Evolutionary conservation across 2,888 invertebrate species (phyloP).

Genomic region (Chorisops tibialis): DNA sequence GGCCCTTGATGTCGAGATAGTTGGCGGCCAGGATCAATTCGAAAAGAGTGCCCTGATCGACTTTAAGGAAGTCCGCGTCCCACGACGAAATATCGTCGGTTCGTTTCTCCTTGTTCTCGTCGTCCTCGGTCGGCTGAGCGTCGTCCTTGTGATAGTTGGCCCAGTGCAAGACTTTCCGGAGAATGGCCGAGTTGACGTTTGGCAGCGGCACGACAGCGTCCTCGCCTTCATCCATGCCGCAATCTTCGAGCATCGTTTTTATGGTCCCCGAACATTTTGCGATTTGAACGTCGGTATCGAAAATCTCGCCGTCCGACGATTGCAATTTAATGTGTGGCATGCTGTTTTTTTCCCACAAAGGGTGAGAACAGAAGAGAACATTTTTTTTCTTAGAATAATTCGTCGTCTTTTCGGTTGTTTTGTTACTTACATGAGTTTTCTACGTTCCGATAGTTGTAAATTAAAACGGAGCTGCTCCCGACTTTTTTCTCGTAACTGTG

Average conservation of each 20-base stretch:
- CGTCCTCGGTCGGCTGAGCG: conserved; percentile 92
- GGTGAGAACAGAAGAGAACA: no score
- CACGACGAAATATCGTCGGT: conserved; percentile 98
- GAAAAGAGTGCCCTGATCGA: conserved; percentile 94
- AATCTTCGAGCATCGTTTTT: conserved; percentile 95
- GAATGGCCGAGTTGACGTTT: conserved; percentile 94
- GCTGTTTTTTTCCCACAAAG: no score
- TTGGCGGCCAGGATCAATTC: conserved; percentile 96
- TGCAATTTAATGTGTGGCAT: conserved; percentile 95
- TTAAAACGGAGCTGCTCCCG: no score
- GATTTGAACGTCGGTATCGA: conserved; percentile 94
- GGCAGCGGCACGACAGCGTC: conserved; percentile 95
- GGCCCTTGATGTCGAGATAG: conserved; percentile 92
- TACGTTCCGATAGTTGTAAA: no score
- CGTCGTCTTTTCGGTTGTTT: no score
- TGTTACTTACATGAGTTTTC: no score
- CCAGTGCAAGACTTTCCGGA: conserved; percentile 92
- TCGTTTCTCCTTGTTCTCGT: conserved; percentile 96
- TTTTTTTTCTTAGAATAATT: no score
- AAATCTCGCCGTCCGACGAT: conserved; percentile 92
- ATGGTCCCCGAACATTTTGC: conserved; percentile 97
- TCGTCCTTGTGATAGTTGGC: conserved; percentile 94
- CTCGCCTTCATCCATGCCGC: conserved; percentile 87
- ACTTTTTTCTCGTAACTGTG: no score
- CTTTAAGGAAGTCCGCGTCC: conserved; percentile 99